These are phyloP conservation scores for Schlechtendalia chinensis DNA, from an alignment of 1,140 invertebrate genomes.

Conservation along the genomic window DNA sequence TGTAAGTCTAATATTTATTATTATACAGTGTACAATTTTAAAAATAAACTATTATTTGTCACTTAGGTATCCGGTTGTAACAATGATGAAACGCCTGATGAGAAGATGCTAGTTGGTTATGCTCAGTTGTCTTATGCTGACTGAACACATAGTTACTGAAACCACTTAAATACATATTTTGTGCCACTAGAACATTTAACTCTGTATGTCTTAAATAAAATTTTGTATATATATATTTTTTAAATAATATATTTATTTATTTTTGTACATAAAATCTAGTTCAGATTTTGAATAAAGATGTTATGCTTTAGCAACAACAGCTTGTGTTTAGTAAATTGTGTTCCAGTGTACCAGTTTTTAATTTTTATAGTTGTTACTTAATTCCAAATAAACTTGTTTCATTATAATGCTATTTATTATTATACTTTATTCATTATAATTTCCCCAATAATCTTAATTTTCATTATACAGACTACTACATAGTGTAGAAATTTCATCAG, in stretches of 20 bases:
- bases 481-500: no score
- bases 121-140: conserved; percentile 93
- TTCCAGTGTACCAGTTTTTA: conserved; percentile 25
- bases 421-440: background rate
- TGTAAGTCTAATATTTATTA: conserved; percentile 61
- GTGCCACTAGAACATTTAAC: conserved; percentile 46
- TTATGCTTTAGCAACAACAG: conserved; percentile 22
- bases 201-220: conserved; percentile 34
- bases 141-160: conserved; percentile 56
- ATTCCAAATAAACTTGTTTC: conserved; percentile 34
- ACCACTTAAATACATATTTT: conserved; percentile 11
- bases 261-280: conserved; percentile 44
- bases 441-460: background rate
- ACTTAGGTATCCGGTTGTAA: conserved; percentile 79
- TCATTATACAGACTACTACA: no score
- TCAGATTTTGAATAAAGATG: conserved; percentile 42
- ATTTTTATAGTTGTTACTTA: conserved; percentile 43
- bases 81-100: conserved; percentile 82
- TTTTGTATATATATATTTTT: conserved; percentile 44
- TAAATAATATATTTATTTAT: conserved; percentile 42
- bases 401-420: conserved; percentile 7
- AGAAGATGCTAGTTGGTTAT: conserved; percentile 91
- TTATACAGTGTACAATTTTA: background rate
- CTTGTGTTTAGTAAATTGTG: conserved; percentile 38
- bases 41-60: conserved; percentile 52